Conservation (phyloP, 2,888 invertebrate genomes). For the Patella caerulea region DNA sequence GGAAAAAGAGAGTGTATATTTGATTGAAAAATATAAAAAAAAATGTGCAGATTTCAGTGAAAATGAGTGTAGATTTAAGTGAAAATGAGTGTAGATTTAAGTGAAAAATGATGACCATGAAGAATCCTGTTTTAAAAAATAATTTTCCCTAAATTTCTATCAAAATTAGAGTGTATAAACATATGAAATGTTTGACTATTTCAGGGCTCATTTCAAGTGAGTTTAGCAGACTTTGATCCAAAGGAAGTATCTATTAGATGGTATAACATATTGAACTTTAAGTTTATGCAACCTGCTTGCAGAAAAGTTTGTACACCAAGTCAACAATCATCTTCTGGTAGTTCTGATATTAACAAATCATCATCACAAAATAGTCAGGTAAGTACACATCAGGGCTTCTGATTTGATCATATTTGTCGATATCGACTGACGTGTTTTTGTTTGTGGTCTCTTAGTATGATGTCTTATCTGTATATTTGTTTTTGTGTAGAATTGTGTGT, state of each 20-base stretch:
- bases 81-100: not conserved
- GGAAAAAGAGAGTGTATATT: too few species aligned
- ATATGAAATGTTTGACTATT: constrained; percentile 19
- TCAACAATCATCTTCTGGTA: not conserved
- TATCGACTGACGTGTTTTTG: too few species aligned
- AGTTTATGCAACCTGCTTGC: constrained; percentile 79
- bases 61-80: too few species aligned
- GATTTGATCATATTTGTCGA: not conserved
- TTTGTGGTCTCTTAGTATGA: too few species aligned
- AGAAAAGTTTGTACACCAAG: constrained; percentile 23
- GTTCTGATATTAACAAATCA: not conserved
- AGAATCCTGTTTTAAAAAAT: not conserved
- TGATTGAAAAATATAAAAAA: not conserved
- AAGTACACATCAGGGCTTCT: not conserved
- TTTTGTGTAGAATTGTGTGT: too few species aligned
- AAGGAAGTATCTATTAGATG: constrained; percentile 87
- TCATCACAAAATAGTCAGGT: not conserved
- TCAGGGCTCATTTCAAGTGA: constrained; percentile 95
- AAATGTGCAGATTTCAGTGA: not conserved
- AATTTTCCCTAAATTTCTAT: not conserved
- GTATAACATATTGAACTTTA: constrained; percentile 93
- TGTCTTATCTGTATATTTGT: too few species aligned
- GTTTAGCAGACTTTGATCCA: constrained; percentile 92
- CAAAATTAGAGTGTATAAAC: not conserved
- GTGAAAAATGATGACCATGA: not conserved